Evolutionary conservation across 2,888 invertebrate species (phyloP).

Genomic region (Cephus runcator): DNA sequence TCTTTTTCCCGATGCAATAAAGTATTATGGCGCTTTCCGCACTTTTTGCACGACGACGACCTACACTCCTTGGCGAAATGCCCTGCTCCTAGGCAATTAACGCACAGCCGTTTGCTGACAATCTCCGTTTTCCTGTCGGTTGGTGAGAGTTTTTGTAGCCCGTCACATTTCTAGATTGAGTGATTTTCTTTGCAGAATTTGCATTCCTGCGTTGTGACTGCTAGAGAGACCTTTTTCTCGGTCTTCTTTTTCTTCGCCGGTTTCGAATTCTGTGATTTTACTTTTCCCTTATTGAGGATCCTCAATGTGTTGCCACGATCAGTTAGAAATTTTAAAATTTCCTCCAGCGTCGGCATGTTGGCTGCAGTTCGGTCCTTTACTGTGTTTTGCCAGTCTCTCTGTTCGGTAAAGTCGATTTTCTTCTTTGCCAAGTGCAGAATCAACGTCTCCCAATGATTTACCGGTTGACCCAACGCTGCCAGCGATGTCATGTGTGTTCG

Average conservation of each 20-base stretch:
- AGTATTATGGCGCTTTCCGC: conserved; percentile 25
- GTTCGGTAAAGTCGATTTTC: conserved; percentile 1
- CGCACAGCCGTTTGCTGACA: conserved; percentile 25
- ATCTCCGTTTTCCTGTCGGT: conserved; percentile 19
- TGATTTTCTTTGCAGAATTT: conserved; percentile 18
- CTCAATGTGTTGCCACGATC: conserved; percentile 17
- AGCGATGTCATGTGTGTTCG: conserved; percentile 13
- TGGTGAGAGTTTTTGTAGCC: conserved; percentile 15
- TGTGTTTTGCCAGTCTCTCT: conserved; percentile 4
- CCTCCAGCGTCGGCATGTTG: conserved; percentile 14
- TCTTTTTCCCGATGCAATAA: conserved; percentile 20
- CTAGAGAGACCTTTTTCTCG: conserved; percentile 12
- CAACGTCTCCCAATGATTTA: not conserved
- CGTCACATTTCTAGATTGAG: conserved; percentile 19
- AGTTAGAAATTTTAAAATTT: conserved; percentile 15
- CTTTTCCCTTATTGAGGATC: conserved; percentile 17
- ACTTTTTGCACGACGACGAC: conserved; percentile 27
- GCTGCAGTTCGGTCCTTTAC: not conserved
- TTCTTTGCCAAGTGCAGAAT: conserved; percentile 6
- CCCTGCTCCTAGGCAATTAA: conserved; percentile 33
- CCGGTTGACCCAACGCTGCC: not conserved
- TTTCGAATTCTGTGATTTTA: conserved; percentile 11
- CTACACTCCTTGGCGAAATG: conserved; percentile 27
- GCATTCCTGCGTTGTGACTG: conserved; percentile 14
- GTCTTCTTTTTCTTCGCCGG: conserved; percentile 7